A percentile compares a stretch with the other conserved stretches of the same genome.
Conservation (phyloP, 1,140 invertebrate genomes). For the Oryzaephilus surinamensis region DNA sequence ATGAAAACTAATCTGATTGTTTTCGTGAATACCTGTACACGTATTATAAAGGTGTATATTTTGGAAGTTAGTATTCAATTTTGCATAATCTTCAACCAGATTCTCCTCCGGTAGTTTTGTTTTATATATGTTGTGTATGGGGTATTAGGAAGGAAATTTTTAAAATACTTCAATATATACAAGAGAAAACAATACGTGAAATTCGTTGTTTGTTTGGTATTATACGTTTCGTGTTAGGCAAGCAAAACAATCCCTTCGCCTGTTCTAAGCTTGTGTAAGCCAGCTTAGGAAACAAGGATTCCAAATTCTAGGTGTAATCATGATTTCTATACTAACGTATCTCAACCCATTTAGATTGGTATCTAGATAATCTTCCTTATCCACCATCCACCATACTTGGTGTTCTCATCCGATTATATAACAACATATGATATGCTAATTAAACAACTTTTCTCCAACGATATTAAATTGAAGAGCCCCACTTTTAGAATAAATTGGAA, state of each 20-base stretch:
- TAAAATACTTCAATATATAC: slow-evolving; percentile 6
- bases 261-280: slow-evolving; percentile 14
- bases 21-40: no score
- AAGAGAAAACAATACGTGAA: slow-evolving; percentile 10
- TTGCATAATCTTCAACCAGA: no score
- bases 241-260: slow-evolving; percentile 14
- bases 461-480: no score
- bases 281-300: slow-evolving; percentile 13
- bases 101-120: slow-evolving; percentile 8
- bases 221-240: slow-evolving; percentile 15
- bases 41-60: no score
- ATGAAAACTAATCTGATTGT: no score
- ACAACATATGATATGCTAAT: slow-evolving; percentile 8
- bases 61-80: no score
- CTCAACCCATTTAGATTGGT: slow-evolving; percentile 15
- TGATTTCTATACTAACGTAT: slow-evolving; percentile 14
- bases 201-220: slow-evolving; percentile 14
- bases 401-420: slow-evolving; percentile 8
- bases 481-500: no score
- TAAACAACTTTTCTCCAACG: no score
- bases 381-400: no score
- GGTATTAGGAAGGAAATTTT: slow-evolving; percentile 7
- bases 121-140: slow-evolving; percentile 8
- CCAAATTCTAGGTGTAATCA: slow-evolving; percentile 16
- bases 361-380: slow-evolving; percentile 14